Evolutionary conservation across 1,140 invertebrate species (phyloP), one percentile per base, ranked within the genome.

Genomic region (Platorchestia sp.): DNA sequence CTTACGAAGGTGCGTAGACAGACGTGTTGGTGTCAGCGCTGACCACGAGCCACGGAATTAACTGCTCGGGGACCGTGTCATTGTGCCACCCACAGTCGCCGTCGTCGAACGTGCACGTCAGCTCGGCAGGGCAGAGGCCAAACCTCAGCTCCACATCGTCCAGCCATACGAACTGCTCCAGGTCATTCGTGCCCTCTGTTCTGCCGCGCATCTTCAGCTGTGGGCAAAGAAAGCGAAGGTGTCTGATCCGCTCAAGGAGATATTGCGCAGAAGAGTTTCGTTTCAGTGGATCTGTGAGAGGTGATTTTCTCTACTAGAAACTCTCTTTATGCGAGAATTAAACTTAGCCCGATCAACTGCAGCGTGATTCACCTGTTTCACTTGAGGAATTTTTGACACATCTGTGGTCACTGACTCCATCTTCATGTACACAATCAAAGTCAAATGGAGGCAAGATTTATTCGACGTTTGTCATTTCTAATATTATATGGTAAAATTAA

Each of bases 101-200:
- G 22, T 91, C 89, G 22, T 91, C 89, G 89, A 91, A 91, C 5
- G 89, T 91, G 89, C 89, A 91, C 41, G 89, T 91, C 89, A 91
- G 89, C 7, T 91, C 89, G 36, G 89, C 41, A 10, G 89, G 89
- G 89, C 89, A 91, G 89, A 42, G 41, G 43, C 89, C 89, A 41
- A 41, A 22, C 42, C 89, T 91, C 19, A 91, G 89, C 36, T 42
- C 89, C 7, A 91, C 89, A 91, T 91, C 89, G 89, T 91, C 89
- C 89, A 91, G 89, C 89, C 41, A 44, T 7, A 91, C 43, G 41
- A 41, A 45, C 43, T 91, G 89, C 43, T 22, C 43, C 36, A 44
- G 22, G n/a, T 45, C 89, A 6, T 43, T 10, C 22, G 89, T 91
- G 19, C 41, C 22, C 7, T 19, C 41, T 10, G 41, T 44, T 45